Conservation (phyloP, 2,113 vertebrate genomes). For the Ptychochromis oligacanthus region DNA sequence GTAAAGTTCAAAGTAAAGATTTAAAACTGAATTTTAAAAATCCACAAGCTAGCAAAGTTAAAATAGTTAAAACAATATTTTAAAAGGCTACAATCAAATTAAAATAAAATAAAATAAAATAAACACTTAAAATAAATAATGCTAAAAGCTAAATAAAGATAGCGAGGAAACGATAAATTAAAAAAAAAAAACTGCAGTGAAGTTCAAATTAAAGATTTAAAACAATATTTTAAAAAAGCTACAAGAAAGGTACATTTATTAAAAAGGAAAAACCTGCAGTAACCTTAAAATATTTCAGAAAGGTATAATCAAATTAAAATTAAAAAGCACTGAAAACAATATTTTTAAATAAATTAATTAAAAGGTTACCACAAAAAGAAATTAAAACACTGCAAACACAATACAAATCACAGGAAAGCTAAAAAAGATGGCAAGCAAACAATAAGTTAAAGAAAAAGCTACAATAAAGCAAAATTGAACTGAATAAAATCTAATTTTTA, state of each 20-base stretch:
- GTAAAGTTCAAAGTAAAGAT: not conserved
- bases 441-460: too few species aligned
- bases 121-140: too few species aligned
- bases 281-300: not conserved
- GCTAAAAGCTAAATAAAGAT: too few species aligned
- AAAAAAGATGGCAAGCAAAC: not conserved
- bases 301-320: not conserved
- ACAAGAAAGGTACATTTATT: too few species aligned
- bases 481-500: not conserved
- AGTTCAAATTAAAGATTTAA: too few species aligned
- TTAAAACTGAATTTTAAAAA: not conserved
- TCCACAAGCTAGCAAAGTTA: too few species aligned
- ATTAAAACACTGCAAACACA: not conserved
- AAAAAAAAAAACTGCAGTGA: too few species aligned
- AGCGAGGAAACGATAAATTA: too few species aligned
- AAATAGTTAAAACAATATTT: too few species aligned
- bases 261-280: too few species aligned
- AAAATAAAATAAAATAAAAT: not conserved
- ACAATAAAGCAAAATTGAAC: rapidly evolving
- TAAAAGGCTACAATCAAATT: not conserved
- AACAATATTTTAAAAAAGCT: too few species aligned
- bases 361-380: not conserved
- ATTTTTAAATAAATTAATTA: not conserved
- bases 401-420: not conserved
- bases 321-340: not conserved